Conservation (phyloP, 2,113 vertebrate genomes). For the Procapra przewalskii region DNA sequence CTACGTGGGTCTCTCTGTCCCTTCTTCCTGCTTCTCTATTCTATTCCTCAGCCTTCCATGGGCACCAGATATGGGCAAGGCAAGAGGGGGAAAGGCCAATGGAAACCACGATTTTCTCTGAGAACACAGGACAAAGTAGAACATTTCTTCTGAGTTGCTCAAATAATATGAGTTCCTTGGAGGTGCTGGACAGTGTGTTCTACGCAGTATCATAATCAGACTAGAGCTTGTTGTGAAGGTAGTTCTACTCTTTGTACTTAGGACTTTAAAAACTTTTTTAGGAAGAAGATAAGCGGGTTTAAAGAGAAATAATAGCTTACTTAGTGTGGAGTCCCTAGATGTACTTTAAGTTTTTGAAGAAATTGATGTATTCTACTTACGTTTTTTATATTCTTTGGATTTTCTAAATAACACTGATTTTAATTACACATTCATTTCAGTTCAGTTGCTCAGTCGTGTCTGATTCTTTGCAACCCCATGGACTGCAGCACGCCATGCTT, state of each 20-base stretch:
- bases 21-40: not conserved
- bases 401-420: conserved; percentile 1
- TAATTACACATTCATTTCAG: not conserved
- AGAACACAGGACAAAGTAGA: not conserved
- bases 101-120: not conserved
- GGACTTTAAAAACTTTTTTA: not conserved
- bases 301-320: conserved; percentile 2
- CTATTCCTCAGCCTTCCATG: accelerated
- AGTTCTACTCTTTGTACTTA: not conserved
- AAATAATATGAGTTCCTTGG: not conserved
- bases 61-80: not conserved
- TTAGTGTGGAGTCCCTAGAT: not conserved
- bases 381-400: not conserved
- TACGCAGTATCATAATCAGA: not conserved
- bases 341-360: not conserved
- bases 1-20: not conserved
- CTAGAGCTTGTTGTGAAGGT: not conserved
- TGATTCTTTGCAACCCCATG: not conserved
- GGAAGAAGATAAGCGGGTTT: not conserved
- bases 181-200: not conserved
- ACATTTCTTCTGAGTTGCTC: not conserved
- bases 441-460: not conserved
- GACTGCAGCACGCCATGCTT: not conserved
- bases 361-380: not conserved
- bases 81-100: not conserved